These are phyloP conservation scores for Parazoanthus darwini DNA, from an alignment of 92 coral and sea anemone genomes.

Conservation along the genomic window DNA sequence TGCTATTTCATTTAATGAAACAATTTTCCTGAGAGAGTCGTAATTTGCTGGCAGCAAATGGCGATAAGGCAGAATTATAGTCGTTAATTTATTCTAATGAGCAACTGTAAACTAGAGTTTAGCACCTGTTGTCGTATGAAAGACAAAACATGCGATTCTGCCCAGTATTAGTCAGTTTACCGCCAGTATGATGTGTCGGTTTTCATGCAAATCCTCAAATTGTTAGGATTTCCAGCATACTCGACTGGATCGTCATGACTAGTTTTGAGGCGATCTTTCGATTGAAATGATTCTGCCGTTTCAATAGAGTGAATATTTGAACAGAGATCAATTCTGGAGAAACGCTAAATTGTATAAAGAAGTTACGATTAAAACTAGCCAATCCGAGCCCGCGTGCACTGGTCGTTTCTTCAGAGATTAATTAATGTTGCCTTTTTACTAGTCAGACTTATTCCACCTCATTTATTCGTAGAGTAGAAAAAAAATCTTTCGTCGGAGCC, in stretches of 20 bases:
- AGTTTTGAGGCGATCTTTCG: background rate
- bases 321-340: too few relatives aligned
- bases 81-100: slow-evolving; percentile 40
- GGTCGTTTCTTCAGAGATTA: too few relatives aligned
- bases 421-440: too few relatives aligned
- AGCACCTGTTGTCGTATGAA: background rate
- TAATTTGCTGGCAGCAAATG: slow-evolving; percentile 24
- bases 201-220: background rate
- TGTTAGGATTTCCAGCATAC: background rate
- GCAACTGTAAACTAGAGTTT: background rate
- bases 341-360: too few relatives aligned
- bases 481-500: too few relatives aligned
- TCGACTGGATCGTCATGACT: background rate
- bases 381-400: background rate
- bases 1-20: background rate
- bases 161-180: background rate
- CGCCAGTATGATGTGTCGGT: too few relatives aligned
- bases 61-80: background rate
- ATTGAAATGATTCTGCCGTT: background rate
- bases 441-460: too few relatives aligned
- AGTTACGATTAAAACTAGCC: too few relatives aligned
- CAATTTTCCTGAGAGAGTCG: background rate
- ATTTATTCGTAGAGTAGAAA: too few relatives aligned
- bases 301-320: too few relatives aligned
- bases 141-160: background rate